Percentiles rank a stretch among this genome's conserved stretches.
Evolutionary conservation across 1,140 invertebrate genomes (phyloP).

Genomic region (Acromyrmex echinatior): DNA sequence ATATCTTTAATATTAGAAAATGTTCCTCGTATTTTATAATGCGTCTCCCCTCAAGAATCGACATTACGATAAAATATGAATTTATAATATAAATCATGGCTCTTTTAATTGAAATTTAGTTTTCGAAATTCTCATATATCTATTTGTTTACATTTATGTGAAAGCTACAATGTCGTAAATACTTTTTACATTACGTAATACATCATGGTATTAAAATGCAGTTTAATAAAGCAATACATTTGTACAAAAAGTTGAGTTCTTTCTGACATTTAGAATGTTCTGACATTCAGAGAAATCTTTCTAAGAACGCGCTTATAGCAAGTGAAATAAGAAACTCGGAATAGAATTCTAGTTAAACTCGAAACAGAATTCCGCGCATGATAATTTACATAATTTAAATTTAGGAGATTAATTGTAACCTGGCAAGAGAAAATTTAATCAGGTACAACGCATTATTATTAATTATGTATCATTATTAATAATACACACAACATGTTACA

Average conservation of each 20-base stretch:
- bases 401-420: not conserved
- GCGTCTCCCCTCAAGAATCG: not conserved
- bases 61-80: not conserved
- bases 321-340: not conserved
- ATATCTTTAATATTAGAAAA: not conserved
- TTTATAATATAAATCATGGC: not conserved
- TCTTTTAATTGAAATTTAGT: slow-evolving; percentile 8
- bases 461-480: not conserved
- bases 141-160: not conserved
- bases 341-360: not conserved
- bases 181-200: not conserved
- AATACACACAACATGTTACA: not conserved
- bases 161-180: not conserved
- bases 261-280: slow-evolving; percentile 10
- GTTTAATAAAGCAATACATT: slow-evolving; percentile 1
- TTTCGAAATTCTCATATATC: slow-evolving; percentile 1
- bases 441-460: not conserved
- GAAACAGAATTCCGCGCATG: not conserved
- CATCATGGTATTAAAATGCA: not conserved
- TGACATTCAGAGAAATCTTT: slow-evolving; percentile 30
- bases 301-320: not conserved
- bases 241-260: not conserved
- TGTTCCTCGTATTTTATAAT: not conserved
- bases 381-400: slow-evolving; percentile 17
- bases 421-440: not conserved